Conservation (phyloP, 2,888 invertebrate genomes). For the Lasiommata megera region DNA sequence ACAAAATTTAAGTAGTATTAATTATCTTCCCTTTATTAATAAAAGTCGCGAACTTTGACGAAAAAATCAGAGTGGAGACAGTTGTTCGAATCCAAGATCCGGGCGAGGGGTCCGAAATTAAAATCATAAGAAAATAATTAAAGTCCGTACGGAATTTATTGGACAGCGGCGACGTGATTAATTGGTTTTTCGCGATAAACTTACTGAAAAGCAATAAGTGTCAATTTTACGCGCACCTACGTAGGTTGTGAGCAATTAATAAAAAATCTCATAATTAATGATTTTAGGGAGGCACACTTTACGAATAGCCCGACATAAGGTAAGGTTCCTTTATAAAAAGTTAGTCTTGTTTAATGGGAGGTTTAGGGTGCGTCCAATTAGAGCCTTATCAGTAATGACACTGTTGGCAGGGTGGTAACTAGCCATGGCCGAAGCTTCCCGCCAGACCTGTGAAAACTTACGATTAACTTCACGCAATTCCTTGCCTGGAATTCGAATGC, state of each 20-base stretch:
- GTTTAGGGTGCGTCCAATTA: too few species aligned
- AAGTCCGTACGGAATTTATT: constrained; percentile 80
- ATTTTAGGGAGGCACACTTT: constrained; percentile 1
- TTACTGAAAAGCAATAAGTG: constrained; percentile 74
- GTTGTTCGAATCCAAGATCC: constrained; percentile 50
- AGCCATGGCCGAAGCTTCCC: too few species aligned
- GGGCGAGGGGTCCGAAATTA: constrained; percentile 58
- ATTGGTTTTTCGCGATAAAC: constrained; percentile 72
- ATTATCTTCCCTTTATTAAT: constrained; percentile 79
- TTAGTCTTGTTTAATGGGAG: too few species aligned
- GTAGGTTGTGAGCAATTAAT: constrained; percentile 63
- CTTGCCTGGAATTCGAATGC: too few species aligned
- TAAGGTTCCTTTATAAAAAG: too few species aligned
- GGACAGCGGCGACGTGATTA: constrained; percentile 77
- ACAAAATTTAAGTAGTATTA: constrained; percentile 81
- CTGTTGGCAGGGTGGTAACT: too few species aligned
- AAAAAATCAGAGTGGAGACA: constrained; percentile 60
- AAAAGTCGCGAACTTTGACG: constrained; percentile 62
- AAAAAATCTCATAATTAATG: constrained; percentile 34
- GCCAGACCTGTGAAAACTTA: too few species aligned
- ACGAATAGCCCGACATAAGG: too few species aligned
- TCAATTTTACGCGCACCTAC: constrained; percentile 68
- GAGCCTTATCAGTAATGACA: too few species aligned
- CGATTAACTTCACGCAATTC: too few species aligned
- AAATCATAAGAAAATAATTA: constrained; percentile 82